A percentile compares a stretch with the other conserved stretches of the same genome.
Conservation (phyloP, 1,140 invertebrate species). For the Proctacanthus coquilletti region DNA sequence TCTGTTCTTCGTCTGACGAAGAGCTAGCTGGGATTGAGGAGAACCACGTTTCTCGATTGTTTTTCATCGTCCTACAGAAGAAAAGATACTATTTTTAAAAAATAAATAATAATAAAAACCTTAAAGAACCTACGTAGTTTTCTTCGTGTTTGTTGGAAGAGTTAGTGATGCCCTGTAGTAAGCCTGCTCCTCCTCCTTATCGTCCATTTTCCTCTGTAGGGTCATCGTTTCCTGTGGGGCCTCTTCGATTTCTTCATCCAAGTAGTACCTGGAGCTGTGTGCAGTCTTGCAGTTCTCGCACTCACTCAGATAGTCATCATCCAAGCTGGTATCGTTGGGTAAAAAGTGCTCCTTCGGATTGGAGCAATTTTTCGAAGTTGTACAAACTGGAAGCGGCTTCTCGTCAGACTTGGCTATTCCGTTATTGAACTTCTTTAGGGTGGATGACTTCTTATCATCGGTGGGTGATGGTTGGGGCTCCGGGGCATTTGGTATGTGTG, state of each 20-base stretch:
- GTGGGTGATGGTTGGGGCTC: too few relatives aligned
- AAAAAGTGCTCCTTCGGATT: conserved; percentile 30
- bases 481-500: too few relatives aligned
- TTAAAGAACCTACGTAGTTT: conserved; percentile 34
- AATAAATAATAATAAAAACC: neutral
- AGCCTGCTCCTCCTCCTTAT: conserved; percentile 30
- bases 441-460: conserved; percentile 7
- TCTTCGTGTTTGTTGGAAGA: conserved; percentile 47
- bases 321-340: conserved; percentile 37
- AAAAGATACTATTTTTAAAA: conserved; percentile 2
- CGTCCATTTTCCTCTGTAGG: conserved; percentile 42
- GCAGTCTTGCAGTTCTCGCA: conserved; percentile 69
- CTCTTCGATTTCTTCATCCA: conserved; percentile 40
- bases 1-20: conserved; percentile 31
- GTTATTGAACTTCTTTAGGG: conserved; percentile 11
- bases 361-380: conserved; percentile 27
- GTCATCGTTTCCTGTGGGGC: conserved; percentile 54
- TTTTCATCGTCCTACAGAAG: conserved; percentile 32
- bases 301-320: conserved; percentile 61
- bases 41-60: conserved; percentile 45
- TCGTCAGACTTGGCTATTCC: too few relatives aligned
- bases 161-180: conserved; percentile 52
- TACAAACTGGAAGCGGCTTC: conserved; percentile 28
- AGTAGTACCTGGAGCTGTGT: conserved; percentile 45
- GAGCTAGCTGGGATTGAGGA: conserved; percentile 43